A percentile compares a stretch with the other conserved stretches of the same genome.
phyloP scores from a whole-genome alignment of 2,797 vertebrate species.

The Pyrocephalus nanus region DNA sequence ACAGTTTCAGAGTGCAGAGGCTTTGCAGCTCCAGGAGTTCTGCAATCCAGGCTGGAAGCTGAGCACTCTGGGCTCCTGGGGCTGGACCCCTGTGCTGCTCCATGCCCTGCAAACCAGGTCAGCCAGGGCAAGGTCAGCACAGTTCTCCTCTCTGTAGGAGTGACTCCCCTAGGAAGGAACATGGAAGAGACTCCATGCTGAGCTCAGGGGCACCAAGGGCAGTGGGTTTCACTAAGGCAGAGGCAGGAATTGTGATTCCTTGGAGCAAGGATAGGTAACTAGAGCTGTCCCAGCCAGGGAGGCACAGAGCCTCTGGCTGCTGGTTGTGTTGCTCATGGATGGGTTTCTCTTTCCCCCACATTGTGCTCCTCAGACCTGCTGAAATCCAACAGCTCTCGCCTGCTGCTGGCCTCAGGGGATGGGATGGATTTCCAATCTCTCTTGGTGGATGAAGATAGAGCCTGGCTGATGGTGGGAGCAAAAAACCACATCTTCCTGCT shows the following conservation, averaged over 20 bases:
- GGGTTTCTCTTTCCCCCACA: neutral
- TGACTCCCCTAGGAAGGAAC: too few relatives aligned
- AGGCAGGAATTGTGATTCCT: neutral
- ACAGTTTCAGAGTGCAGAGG: accelerated
- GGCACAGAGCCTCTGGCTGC: neutral
- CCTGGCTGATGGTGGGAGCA: slow-evolving; percentile 85
- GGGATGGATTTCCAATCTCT: slow-evolving; percentile 78
- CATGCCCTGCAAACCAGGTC: neutral
- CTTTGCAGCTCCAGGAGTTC: neutral
- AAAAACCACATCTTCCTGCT: slow-evolving; percentile 86
- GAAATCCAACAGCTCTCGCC: slow-evolving; percentile 74
- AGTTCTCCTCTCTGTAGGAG: neutral
- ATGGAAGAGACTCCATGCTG: neutral
- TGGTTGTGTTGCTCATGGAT: neutral
- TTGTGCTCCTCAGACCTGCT: slow-evolving; percentile 75
- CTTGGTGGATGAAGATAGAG: slow-evolving; percentile 84
- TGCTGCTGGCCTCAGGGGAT: slow-evolving; percentile 73
- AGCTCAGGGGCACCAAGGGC: neutral
- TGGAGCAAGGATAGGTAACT: neutral
- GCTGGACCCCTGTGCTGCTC: neutral
- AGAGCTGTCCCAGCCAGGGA: neutral
- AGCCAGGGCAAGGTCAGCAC: accelerated
- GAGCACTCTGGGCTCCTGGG: neutral
- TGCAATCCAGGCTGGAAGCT: neutral
- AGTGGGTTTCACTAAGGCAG: neutral